Percentiles rank a stretch among this genome's conserved stretches.
Conservation (phyloP, 2,888 invertebrate genomes). For the Aspidapion aeneum region DNA sequence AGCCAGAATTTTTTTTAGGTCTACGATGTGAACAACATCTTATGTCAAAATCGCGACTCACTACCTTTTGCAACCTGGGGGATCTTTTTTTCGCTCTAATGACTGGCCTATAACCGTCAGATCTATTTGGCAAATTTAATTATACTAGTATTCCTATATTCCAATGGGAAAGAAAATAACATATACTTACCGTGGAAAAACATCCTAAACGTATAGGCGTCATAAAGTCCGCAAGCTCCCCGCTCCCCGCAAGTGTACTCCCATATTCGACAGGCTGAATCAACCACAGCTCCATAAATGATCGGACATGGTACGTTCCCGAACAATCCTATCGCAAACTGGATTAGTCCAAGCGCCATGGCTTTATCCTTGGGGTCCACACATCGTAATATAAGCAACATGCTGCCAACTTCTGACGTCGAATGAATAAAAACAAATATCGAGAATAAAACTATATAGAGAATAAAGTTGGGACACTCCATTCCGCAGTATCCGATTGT, state of each 20-base stretch:
- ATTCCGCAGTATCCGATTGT: slow-evolving; percentile 77
- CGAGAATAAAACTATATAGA: slow-evolving; percentile 81
- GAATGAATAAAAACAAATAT: slow-evolving; percentile 89
- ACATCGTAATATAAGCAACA: slow-evolving; percentile 85
- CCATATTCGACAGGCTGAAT: slow-evolving; percentile 87
- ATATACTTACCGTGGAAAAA: slow-evolving; percentile 75
- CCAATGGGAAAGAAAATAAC: no score
- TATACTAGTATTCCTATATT: no score
- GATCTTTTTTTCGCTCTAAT: no score
- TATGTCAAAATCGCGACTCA: no score
- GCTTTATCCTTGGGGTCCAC: slow-evolving; percentile 91
- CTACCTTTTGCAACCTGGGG: no score
- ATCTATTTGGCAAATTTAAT: no score
- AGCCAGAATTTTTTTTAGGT: no score
- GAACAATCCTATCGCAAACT: slow-evolving; percentile 89
- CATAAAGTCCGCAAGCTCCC: slow-evolving; percentile 87
- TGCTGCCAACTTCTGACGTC: slow-evolving; percentile 88
- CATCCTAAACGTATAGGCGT: slow-evolving; percentile 76
- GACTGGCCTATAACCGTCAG: no score
- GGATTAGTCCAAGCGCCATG: slow-evolving; percentile 91
- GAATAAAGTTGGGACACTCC: slow-evolving; percentile 73
- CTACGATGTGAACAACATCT: no score
- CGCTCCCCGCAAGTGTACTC: slow-evolving; percentile 75
- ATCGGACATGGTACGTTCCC: slow-evolving; percentile 96
- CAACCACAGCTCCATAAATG: slow-evolving; percentile 88